Evolutionary conservation across 2,113 vertebrate species (phyloP).

Genomic region (Lagopus leucura): DNA sequence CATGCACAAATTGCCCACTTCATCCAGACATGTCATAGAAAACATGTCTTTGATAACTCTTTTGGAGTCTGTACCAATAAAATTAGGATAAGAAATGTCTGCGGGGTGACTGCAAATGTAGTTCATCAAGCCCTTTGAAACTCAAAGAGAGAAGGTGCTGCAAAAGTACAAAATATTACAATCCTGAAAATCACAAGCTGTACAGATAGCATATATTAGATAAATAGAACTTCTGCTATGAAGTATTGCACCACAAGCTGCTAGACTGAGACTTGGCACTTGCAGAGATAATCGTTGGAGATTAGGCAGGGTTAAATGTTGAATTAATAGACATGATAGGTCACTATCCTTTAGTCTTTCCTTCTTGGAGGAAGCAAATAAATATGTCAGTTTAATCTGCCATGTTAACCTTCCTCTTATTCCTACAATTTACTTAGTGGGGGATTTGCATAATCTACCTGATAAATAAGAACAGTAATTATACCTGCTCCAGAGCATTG

Average conservation of each 20-base stretch:
- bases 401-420: conserved; percentile 61
- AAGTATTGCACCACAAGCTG: not conserved
- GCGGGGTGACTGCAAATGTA: not conserved
- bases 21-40: not conserved
- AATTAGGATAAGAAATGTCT: not conserved
- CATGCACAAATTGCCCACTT: not conserved
- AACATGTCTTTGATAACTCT: not conserved
- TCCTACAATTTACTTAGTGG: conserved; percentile 68
- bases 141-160: not conserved
- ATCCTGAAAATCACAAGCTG: not conserved
- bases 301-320: conserved; percentile 22
- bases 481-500: conserved; percentile 39
- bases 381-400: conserved; percentile 59
- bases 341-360: conserved; percentile 18
- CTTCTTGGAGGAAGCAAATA: conserved; percentile 54
- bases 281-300: conserved; percentile 16
- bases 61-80: not conserved
- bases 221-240: not conserved
- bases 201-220: not conserved
- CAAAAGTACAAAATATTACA: not conserved
- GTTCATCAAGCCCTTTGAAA: not conserved
- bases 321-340: conserved; percentile 36
- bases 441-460: conserved; percentile 62
- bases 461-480: conserved; percentile 67
- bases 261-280: not conserved